These are phyloP conservation scores for Ditylenchus weischeri DNA, from an alignment of 2,888 invertebrate species.

Conservation along the genomic window DNA sequence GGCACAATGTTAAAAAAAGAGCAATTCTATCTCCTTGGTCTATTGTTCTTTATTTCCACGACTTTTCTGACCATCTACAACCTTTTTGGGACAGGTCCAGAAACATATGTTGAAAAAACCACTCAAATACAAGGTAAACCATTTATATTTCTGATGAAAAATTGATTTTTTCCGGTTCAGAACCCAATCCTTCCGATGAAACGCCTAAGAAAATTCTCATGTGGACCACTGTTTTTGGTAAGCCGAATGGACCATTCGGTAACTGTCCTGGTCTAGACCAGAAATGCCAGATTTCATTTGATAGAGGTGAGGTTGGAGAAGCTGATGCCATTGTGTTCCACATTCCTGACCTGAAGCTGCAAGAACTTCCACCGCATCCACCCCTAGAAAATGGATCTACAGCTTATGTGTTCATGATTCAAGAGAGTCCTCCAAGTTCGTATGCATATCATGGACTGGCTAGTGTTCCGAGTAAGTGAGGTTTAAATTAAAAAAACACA, in stretches of 20 bases:
- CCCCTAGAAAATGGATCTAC: background rate
- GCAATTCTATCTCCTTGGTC: too few relatives aligned
- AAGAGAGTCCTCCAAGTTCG: constrained; percentile 24
- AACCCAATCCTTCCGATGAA: too few relatives aligned
- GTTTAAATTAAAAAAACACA: background rate
- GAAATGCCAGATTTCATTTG: constrained; percentile 62
- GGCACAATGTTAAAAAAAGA: too few relatives aligned
- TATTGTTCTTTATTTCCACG: too few relatives aligned
- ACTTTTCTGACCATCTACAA: too few relatives aligned
- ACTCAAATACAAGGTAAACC: too few relatives aligned
- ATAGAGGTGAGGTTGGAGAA: constrained; percentile 61
- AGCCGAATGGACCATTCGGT: background rate
- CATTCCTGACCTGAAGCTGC: constrained; percentile 40
- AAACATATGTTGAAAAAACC: too few relatives aligned
- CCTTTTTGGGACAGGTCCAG: too few relatives aligned
- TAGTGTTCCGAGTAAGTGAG: background rate
- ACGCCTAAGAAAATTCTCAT: constrained; percentile 36
- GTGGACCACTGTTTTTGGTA: constrained; percentile 50
- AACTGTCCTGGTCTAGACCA: constrained; percentile 22
- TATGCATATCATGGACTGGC: background rate
- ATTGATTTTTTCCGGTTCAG: too few relatives aligned
- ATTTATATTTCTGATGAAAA: too few relatives aligned
- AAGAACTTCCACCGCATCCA: constrained; percentile 15
- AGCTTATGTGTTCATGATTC: constrained; percentile 22
- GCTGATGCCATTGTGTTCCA: constrained; percentile 71